Percentiles rank a stretch among this genome's conserved stretches.
These are phyloP conservation scores for Drosophila kohkoa DNA, from an alignment of 1,140 invertebrate species.

Conservation along the genomic window DNA sequence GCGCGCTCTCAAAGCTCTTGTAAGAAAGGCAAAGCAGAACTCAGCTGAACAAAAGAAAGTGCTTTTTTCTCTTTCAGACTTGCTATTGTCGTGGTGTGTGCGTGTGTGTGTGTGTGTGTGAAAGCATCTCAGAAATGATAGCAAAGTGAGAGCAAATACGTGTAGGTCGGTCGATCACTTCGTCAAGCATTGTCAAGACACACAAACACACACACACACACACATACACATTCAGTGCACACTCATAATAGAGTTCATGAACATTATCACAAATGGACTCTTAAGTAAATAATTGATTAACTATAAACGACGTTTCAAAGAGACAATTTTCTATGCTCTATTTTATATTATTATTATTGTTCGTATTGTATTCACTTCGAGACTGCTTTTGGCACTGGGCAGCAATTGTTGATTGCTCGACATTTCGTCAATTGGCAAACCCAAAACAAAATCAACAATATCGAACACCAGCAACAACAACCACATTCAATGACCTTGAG, in stretches of 20 bases:
- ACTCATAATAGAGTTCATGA: conserved; percentile 30
- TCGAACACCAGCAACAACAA: not conserved
- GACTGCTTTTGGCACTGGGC: conserved; percentile 19
- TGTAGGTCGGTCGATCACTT: conserved; percentile 31
- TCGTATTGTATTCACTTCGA: conserved; percentile 24
- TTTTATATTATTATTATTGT: conserved; percentile 28
- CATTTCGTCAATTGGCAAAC: conserved; percentile 45
- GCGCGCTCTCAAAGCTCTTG: conserved; percentile 53
- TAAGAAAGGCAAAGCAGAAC: conserved; percentile 51
- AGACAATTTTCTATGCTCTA: conserved; percentile 56
- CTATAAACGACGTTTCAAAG: conserved; percentile 40
- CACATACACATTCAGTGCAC: not conserved
- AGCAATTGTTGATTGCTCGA: conserved; percentile 29
- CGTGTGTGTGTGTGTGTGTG: conserved; percentile 15
- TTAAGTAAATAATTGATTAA: conserved; percentile 33
- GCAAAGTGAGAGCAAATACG: conserved; percentile 58
- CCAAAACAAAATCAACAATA: conserved; percentile 11
- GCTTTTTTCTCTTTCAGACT: conserved; percentile 20
- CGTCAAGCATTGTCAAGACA: conserved; percentile 5
- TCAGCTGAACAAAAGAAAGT: conserved; percentile 69
- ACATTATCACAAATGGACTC: conserved; percentile 37
- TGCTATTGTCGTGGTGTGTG: conserved; percentile 16
- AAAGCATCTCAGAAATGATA: conserved; percentile 34
- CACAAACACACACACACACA: not conserved
- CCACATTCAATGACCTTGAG: conserved; percentile 38